Evolutionary conservation across 2,888 invertebrate species (phyloP).

Genomic region (Priocnemis perturbator): DNA sequence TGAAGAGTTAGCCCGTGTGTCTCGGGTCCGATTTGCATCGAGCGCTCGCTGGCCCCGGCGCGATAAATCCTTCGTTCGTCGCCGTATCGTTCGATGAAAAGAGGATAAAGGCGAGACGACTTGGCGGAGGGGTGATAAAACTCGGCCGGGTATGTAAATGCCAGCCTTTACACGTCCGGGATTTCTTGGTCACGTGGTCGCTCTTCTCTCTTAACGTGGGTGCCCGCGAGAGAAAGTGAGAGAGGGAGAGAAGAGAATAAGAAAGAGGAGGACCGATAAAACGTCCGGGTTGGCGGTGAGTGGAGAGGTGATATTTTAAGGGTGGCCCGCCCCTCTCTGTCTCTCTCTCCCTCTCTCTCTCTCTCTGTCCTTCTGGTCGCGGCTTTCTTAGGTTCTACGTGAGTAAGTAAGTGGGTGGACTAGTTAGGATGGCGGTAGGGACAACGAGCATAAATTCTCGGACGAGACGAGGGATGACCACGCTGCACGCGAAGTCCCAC

Average conservation of each 20-base stretch:
- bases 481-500: conserved; percentile 69
- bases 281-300: conserved; percentile 1
- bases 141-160: neutral
- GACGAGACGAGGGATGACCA: conserved; percentile 72
- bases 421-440: conserved; percentile 72
- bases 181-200: neutral
- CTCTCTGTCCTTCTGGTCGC: too few relatives aligned
- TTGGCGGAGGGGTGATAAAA: conserved; percentile 8
- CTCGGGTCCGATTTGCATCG: too few relatives aligned
- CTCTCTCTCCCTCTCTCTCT: too few relatives aligned
- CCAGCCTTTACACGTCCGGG: too few relatives aligned
- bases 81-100: too few relatives aligned
- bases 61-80: too few relatives aligned
- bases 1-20: too few relatives aligned
- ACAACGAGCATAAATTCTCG: conserved; percentile 74
- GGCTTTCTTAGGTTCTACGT: conserved; percentile 26
- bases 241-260: neutral
- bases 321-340: neutral
- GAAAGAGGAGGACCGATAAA: neutral
- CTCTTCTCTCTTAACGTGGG: neutral
- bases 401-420: conserved; percentile 74
- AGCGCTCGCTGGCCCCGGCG: too few relatives aligned
- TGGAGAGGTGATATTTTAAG: conserved; percentile 12
- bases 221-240: neutral
- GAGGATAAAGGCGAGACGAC: conserved; percentile 10